Base-by-base conservation (phyloP, 2,888 invertebrate species). In the Caenorhabditis sp. region DNA sequence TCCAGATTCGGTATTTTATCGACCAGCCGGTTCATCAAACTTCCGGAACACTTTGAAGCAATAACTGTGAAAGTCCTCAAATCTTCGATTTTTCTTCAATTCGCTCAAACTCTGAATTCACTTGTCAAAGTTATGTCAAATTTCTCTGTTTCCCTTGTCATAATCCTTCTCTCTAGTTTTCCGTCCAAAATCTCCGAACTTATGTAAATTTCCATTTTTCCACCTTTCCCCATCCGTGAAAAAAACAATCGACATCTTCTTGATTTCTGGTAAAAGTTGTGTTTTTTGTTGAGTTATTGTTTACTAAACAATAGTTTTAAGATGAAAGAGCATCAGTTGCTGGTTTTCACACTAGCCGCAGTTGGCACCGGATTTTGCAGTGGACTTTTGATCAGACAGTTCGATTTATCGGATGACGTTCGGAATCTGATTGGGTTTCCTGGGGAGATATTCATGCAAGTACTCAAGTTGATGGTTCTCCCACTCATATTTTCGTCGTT, bases 401-500 rank as follows among this genome's bases (percentile, higher is more conserved):
- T 95, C 88, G 93, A 95, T 74, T 94, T 95, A 68, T 94, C 95
- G 41, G 83, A 88, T 24, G 90, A 90, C 22, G 86, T 89, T 16
- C 85, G 91, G 22, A 83, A 88, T 93, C 93, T 96, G 82, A 95
- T 96, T 87, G 95, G 96, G 4, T 96, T 96, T 92, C 96, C 96
- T 6, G 96, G 96, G 38, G 96, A 96, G 92, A 94, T 96, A 10
- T 96, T 96, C 92, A 96, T 96, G 95, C 94, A 96, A 88, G 81
- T 82, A 3, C 93, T 96, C 28, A 96, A 96, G 92, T 94, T 96
- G 85, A 95, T 96, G 95, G 96, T 96, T 89, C 93, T 96, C 68
- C 96, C 96, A 0, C 93, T 96, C 86, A 95, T 96, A 88, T 96
- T 96, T 88, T 96, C 96, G 76, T 96, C 96, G 89, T 94, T 96